Evolutionary conservation across 2,113 vertebrate genomes (phyloP).

Genomic region (Girardinichthys multiradiatus): DNA sequence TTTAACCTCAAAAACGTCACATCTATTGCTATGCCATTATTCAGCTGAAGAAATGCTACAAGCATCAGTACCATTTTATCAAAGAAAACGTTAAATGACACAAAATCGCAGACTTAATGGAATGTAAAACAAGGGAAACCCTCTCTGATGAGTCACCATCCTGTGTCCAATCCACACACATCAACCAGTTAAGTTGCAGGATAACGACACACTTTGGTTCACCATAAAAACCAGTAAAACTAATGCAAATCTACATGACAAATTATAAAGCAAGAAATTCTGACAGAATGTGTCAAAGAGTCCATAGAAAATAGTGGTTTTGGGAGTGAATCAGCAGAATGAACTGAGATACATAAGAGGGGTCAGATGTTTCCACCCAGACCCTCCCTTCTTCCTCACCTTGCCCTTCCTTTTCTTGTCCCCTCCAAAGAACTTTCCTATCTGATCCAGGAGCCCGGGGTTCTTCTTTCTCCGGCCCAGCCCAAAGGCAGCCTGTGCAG

Average conservation of each 20-base stretch:
- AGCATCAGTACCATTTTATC: slow-evolving; percentile 60
- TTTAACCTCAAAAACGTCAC: slow-evolving; percentile 27
- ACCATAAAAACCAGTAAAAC: slow-evolving; percentile 49
- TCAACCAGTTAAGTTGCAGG: slow-evolving; percentile 20
- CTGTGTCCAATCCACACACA: slow-evolving; percentile 24
- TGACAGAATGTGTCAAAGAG: slow-evolving; percentile 24
- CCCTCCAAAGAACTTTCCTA: slow-evolving; percentile 96
- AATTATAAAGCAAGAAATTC: slow-evolving; percentile 17
- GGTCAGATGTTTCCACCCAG: slow-evolving; percentile 17
- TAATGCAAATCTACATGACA: slow-evolving; percentile 27
- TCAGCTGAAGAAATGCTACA: slow-evolving; percentile 40
- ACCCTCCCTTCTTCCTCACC: slow-evolving; percentile 87
- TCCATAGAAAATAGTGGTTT: slow-evolving; percentile 42
- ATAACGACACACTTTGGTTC: slow-evolving; percentile 49
- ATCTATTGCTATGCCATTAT: slow-evolving; percentile 30
- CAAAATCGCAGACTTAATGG: slow-evolving; percentile 47
- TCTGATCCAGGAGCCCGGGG: slow-evolving; percentile 92
- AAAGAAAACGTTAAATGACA: slow-evolving; percentile 27
- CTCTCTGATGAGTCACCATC: slow-evolving; percentile 53
- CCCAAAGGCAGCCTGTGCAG: slow-evolving; percentile 87
- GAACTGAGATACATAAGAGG: slow-evolving; percentile 24
- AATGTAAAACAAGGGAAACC: slow-evolving; percentile 34
- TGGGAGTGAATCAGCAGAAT: slow-evolving; percentile 35
- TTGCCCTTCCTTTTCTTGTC: slow-evolving; percentile 97
- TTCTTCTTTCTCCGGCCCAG: slow-evolving; percentile 89